These are phyloP conservation scores for Daboia siamensis DNA, from an alignment of 2,113 vertebrate species.

Conservation along the genomic window DNA sequence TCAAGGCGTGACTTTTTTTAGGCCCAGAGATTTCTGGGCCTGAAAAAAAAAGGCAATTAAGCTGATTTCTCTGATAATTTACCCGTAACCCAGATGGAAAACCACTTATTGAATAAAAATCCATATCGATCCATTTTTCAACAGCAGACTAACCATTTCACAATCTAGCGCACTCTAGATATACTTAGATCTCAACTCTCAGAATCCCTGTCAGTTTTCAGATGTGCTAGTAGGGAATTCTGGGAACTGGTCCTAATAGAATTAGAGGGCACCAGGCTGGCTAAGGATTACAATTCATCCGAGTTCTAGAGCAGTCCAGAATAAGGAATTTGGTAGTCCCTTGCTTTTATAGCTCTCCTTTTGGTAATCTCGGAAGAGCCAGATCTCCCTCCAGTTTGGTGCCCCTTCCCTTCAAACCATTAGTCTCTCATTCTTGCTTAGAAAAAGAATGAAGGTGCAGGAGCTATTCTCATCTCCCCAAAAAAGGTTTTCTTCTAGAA, in stretches of 20 bases:
- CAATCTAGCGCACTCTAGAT: neutral
- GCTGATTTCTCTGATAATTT: neutral
- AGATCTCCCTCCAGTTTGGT: neutral
- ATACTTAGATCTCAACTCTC: neutral
- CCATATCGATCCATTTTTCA: neutral
- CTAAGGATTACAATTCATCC: neutral
- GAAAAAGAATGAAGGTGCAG: neutral
- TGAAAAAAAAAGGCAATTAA: neutral
- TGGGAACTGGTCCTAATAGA: neutral
- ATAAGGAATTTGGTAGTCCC: neutral
- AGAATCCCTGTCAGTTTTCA: neutral
- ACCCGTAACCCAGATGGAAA: neutral
- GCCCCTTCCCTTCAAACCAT: neutral
- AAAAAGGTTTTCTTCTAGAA: neutral
- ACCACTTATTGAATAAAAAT: neutral
- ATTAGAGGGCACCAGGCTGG: neutral
- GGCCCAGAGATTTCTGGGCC: neutral
- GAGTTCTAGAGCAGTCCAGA: neutral
- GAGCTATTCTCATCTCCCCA: fast-evolving
- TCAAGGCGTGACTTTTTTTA: neutral
- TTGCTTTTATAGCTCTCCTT: neutral
- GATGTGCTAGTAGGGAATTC: neutral
- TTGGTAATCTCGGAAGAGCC: neutral
- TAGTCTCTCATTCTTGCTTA: neutral
- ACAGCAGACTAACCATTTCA: neutral